Evolutionary conservation across 2,113 vertebrate genomes (phyloP), one percentile per base, ranked within the genome.

Genomic region (Spea bombifrons): DNA sequence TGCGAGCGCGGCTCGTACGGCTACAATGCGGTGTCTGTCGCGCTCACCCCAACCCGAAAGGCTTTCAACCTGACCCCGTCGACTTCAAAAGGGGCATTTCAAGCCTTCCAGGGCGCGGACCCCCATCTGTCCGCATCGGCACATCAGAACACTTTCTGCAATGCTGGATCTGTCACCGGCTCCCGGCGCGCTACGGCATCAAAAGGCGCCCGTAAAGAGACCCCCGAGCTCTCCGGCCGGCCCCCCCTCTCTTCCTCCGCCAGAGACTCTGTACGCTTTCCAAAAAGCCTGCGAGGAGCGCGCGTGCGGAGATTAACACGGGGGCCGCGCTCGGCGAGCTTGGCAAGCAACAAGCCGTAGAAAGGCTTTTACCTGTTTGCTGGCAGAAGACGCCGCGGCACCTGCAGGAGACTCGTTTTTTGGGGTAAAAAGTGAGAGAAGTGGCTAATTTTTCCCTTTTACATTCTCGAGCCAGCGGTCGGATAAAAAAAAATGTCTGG

Each of bases 51-150:
- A 69, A 66, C 69, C 15, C 9, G 48, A 66, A 53, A 48, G 66
- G 66, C 73, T 79, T 79, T 72, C 72, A 79, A 72, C 70, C 53
- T 72, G 70, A 72, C 76, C 76, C 70, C 15, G 45, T 72, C 57
- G 48, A 66, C 76, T 72, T 79, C 76, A 79, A 79, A 79, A 72
- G 76, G 9, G 49, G 52, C 48, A 53, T 66, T 17, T 8, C 30
- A 78, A 71, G 68, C 59, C 64, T 71, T 7, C 48, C 53, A 30
- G 59, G 12, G 53, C 47, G 7, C 59, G 72, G 30, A 52, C 46
- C 67, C 67, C 47, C 61, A 66, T 65, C 76, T 78, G 68, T 46
- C 68, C 66, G 12, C 7, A 65, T 61, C 16, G 59, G 55, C 47
- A 71, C 57, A 78, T 72, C 69, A 78, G 64, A 78, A 7, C 70